phyloP scores from a whole-genome alignment of 2,797 vertebrate genomes.

The Pipistrellus nathusii region DNA sequence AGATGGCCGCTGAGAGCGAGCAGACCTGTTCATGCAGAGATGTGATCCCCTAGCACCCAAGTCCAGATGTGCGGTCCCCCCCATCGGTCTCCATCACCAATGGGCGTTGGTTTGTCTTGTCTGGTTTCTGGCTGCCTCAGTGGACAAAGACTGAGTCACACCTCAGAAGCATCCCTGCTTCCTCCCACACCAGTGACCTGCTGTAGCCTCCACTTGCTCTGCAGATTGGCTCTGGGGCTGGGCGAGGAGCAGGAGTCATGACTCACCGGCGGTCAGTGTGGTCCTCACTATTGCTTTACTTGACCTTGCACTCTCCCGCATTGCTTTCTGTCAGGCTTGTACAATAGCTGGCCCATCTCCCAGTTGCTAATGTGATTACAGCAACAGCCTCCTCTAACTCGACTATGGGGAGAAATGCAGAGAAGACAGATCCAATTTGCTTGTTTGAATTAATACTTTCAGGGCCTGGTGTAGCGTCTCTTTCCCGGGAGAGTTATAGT shows the following conservation, averaged over 20 bases:
- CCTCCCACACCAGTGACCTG: not conserved
- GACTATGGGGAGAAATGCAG: not conserved
- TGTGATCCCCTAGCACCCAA: not conserved
- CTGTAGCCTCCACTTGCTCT: rapidly evolving
- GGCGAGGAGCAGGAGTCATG: not conserved
- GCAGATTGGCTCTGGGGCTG: not conserved
- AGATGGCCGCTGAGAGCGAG: not conserved
- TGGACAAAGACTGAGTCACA: not conserved
- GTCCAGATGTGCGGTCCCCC: no score
- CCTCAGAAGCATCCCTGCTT: not conserved
- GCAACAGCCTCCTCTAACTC: not conserved
- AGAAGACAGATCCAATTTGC: not conserved
- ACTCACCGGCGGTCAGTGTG: rapidly evolving
- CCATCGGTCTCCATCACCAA: not conserved
- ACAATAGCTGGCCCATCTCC: not conserved
- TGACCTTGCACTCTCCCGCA: not conserved
- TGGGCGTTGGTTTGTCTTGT: not conserved
- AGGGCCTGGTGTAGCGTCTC: not conserved
- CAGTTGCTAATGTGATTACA: not conserved
- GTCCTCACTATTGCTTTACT: not conserved
- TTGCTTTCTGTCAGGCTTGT: rapidly evolving
- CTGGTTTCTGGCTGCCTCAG: not conserved
- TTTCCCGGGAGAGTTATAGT: not conserved
- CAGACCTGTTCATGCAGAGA: no score
- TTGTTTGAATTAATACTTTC: not conserved